These are phyloP conservation scores for Taurulus bubalis DNA, from an alignment of 2,113 vertebrate genomes.

Conservation along the genomic window DNA sequence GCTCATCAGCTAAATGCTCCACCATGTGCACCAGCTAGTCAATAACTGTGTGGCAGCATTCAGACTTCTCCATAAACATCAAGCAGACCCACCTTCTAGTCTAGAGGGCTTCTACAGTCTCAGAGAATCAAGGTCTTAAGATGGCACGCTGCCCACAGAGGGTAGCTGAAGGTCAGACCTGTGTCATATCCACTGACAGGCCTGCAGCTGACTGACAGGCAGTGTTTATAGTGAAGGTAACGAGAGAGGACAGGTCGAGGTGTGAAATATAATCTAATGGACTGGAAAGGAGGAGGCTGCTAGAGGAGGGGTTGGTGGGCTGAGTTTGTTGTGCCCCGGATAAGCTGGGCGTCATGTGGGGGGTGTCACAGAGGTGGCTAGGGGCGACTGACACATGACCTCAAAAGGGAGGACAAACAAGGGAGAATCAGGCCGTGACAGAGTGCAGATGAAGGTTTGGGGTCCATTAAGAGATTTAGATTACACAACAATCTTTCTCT, in stretches of 20 bases:
- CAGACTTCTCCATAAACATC: not conserved
- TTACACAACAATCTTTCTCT: not conserved
- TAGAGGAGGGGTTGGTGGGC: not conserved
- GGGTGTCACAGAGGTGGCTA: not conserved
- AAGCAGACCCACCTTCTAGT: not conserved
- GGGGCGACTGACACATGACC: constrained; percentile 6
- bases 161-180: constrained; percentile 51
- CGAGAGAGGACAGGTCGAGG: constrained; percentile 64
- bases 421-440: not conserved
- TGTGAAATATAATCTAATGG: constrained; percentile 77
- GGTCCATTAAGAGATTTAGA: too few species aligned
- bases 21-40: not conserved
- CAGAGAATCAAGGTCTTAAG: constrained; percentile 16
- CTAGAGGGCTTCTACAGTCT: not conserved
- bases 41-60: not conserved
- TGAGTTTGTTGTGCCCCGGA: not conserved
- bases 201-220: constrained; percentile 50
- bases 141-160: constrained; percentile 27
- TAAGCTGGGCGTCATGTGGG: not conserved
- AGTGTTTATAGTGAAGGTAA: constrained; percentile 67
- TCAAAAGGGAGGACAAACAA: not conserved
- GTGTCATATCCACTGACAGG: constrained; percentile 57
- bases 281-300: constrained; percentile 16
- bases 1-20: too few species aligned
- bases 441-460: not conserved